Conservation (phyloP, 2,888 invertebrate species). For the Mayetiola destructor region DNA sequence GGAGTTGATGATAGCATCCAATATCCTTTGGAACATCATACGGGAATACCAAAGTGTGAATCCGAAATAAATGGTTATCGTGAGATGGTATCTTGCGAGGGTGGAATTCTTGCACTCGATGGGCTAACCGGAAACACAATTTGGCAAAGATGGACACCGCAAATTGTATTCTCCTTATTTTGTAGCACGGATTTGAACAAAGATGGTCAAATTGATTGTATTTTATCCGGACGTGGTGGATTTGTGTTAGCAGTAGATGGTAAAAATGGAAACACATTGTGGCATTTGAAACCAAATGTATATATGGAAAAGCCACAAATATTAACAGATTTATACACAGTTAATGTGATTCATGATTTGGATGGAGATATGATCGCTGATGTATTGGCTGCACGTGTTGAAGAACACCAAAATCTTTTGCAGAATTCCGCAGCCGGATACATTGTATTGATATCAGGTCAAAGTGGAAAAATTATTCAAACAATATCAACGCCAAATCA, state of each 20-base stretch:
- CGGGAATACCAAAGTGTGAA: slow-evolving; percentile 38
- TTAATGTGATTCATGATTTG: slow-evolving; percentile 53
- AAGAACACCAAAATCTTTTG: slow-evolving; percentile 29
- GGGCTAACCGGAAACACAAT: slow-evolving; percentile 53
- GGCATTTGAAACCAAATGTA: slow-evolving; percentile 39
- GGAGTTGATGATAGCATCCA: slow-evolving; percentile 45
- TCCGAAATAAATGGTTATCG: slow-evolving; percentile 37
- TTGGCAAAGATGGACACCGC: slow-evolving; percentile 59
- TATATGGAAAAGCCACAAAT: slow-evolving; percentile 28
- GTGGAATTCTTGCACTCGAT: slow-evolving; percentile 61
- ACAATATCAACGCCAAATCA: slow-evolving; percentile 47
- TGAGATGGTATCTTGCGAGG: slow-evolving; percentile 45
- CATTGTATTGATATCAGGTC: slow-evolving; percentile 55
- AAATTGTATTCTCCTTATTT: slow-evolving; percentile 57
- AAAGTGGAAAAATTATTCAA: slow-evolving; percentile 47
- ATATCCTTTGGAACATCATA: slow-evolving; percentile 38
- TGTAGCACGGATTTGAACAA: slow-evolving; percentile 55
- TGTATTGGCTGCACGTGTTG: slow-evolving; percentile 52
- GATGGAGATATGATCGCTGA: slow-evolving; percentile 55
- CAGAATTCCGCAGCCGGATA: slow-evolving; percentile 41
- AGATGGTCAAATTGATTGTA: slow-evolving; percentile 55
- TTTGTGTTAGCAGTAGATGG: slow-evolving; percentile 51
- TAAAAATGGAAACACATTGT: slow-evolving; percentile 48
- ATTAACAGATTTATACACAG: slow-evolving; percentile 49
- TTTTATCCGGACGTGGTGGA: slow-evolving; percentile 57